Percentiles rank a stretch among this genome's conserved stretches.
phyloP scores from a whole-genome alignment of 2,888 invertebrate species.

The Xanthostigma xanthostigma region DNA sequence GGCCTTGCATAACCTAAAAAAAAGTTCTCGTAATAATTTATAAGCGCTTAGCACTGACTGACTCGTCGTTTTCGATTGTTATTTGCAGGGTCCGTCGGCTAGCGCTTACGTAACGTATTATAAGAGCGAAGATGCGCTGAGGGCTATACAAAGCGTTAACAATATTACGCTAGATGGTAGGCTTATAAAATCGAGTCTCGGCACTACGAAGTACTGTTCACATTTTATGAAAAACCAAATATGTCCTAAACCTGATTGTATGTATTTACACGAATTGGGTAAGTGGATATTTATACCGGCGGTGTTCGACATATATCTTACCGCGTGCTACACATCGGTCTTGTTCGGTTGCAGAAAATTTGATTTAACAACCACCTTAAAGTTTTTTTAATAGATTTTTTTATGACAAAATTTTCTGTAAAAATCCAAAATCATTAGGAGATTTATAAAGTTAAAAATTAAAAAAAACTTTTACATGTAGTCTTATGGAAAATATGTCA shows the following conservation, averaged over 20 bases:
- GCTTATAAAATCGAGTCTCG: conserved; percentile 91
- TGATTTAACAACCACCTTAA: too few relatives aligned
- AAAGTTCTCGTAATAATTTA: neutral
- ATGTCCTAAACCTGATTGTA: conserved; percentile 97
- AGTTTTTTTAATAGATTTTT: too few relatives aligned
- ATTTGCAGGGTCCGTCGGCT: conserved; percentile 55
- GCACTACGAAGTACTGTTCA: conserved; percentile 99
- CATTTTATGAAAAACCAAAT: conserved; percentile 97
- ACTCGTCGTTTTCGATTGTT: neutral
- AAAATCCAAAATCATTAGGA: too few relatives aligned
- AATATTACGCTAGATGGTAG: conserved; percentile 92
- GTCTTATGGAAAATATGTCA: too few relatives aligned
- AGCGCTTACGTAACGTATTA: conserved; percentile 96
- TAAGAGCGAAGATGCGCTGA: conserved; percentile 79
- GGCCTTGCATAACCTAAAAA: neutral
- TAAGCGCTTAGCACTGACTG: neutral
- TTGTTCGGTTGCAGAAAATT: too few relatives aligned
- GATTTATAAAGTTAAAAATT: too few relatives aligned
- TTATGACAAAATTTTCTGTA: too few relatives aligned
- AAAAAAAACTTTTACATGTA: too few relatives aligned
- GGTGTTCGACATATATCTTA: too few relatives aligned
- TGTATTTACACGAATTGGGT: conserved; percentile 99
- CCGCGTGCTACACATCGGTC: too few relatives aligned
- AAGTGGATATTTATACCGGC: conserved; percentile 14
- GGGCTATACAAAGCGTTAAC: conserved; percentile 95